These are phyloP conservation scores for Seriola quinqueradiata DNA, from an alignment of 2,113 vertebrate species.

Conservation along the genomic window DNA sequence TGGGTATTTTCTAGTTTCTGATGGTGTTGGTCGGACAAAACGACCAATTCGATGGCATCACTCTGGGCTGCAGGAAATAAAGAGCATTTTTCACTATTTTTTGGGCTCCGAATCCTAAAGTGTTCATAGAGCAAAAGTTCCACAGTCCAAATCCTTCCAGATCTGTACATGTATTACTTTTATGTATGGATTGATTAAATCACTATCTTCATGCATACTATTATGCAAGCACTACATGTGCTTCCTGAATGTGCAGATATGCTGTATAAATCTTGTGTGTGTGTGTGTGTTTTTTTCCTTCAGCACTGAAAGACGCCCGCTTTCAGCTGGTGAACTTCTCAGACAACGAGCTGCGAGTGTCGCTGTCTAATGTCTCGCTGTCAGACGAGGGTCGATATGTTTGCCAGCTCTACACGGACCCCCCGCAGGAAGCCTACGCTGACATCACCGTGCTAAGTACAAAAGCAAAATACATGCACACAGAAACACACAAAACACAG, in stretches of 20 bases:
- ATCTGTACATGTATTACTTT: too few species aligned
- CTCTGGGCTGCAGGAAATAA: too few species aligned
- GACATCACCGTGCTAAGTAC: conserved; percentile 96
- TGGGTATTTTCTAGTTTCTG: too few species aligned
- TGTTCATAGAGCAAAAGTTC: too few species aligned
- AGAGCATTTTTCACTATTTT: too few species aligned
- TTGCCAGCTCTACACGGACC: conserved; percentile 98
- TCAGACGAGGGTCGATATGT: conserved; percentile 97
- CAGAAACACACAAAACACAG: neutral
- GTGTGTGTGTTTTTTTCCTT: conserved; percentile 19
- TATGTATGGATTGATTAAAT: too few species aligned
- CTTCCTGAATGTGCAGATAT: neutral
- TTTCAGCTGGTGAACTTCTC: conserved; percentile 99
- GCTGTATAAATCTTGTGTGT: neutral
- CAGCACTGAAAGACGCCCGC: conserved; percentile 97
- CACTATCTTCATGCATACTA: neutral
- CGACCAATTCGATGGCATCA: too few species aligned
- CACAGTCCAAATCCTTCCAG: too few species aligned
- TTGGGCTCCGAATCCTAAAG: too few species aligned
- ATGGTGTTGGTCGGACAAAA: too few species aligned
- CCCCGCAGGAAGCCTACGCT: conserved; percentile 96
- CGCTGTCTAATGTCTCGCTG: conserved; percentile 96
- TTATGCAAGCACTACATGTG: neutral
- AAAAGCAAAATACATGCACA: conserved; percentile 16
- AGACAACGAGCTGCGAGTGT: conserved; percentile 96